Base-by-base conservation (phyloP, 1,140 invertebrate species). In the Cydia fagiglandana region DNA sequence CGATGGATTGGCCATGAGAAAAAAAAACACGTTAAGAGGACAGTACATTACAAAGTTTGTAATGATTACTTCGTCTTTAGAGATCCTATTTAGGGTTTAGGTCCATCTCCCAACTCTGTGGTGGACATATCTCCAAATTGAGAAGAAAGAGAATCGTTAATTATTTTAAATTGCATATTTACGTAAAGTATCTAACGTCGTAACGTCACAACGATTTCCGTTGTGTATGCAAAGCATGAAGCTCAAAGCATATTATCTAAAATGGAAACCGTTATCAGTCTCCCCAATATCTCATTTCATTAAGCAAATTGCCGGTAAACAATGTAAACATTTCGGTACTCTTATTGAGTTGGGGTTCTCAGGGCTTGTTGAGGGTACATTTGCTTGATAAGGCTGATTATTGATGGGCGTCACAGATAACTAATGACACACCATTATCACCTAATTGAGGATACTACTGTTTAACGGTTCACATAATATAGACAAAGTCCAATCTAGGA, bases 401-500 rank as follows among this genome's bases (percentile, higher is more conserved):
- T 45, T 70, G 38, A 45, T 28, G 6, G 34, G 66, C 17, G 6
- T 70, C 66, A n/a, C 6, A 70, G 66, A 70, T 70, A 68, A 38
- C 66, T 34, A 70, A 30, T 68, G 28, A 68, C 66, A 34, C 15
- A 30, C 10, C 64, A 38, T 68, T 68, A 68, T 34, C 64, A 68
- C 30, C 64, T 68, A 68, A 68, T 68, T 68, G 64, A 68, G 64
- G 64, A 68, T 15, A 34, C 64, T 68, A 68, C 64, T 38, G 64
- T 68, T 34, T 30, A 68, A 68, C n/a, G 53, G 45, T 47, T 47
- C 45, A 15, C 7, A 47, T 13, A 47, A 12, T 2, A 41, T 41
- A 41, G 7, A 41, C 38, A 41, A 47, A 47, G 45, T 47, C 45
- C 45, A 47, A 47, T 13, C 41, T 45, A 13, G 41, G 12, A 45